phyloP scores from a whole-genome alignment of 2,113 vertebrate genomes.

The Chamaetylas fuelleborni region DNA sequence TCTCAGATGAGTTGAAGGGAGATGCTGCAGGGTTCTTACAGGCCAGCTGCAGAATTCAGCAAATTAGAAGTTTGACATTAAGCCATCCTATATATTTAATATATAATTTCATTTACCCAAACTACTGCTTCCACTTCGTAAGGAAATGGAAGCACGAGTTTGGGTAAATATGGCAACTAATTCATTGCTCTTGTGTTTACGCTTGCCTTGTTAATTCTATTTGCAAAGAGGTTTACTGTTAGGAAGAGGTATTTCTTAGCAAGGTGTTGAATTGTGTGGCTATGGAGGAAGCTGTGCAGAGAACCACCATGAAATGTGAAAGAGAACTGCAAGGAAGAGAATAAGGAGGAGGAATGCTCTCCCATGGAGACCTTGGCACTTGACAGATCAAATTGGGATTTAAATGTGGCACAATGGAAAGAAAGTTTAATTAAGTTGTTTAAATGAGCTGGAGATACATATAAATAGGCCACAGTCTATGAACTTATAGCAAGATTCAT shows the following conservation, averaged over 20 bases:
- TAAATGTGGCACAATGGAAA: not conserved
- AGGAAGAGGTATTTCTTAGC: not conserved
- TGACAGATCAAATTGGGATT: not conserved
- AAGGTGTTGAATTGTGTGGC: not conserved
- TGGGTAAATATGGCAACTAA: not conserved
- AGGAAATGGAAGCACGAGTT: not conserved
- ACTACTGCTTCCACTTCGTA: not conserved
- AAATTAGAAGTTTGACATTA: not conserved
- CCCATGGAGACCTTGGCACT: not conserved
- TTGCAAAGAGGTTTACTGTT: not conserved
- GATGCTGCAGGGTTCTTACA: not conserved
- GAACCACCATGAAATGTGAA: not conserved
- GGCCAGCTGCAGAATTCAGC: not conserved
- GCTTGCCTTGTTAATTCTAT: not conserved
- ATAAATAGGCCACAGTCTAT: accelerated
- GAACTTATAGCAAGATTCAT: accelerated
- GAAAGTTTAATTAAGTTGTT: not conserved
- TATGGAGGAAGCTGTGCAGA: not conserved
- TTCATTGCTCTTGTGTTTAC: not conserved
- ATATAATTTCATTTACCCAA: not conserved
- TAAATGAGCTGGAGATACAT: not conserved
- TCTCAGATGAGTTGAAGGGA: not conserved
- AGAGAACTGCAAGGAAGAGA: not conserved
- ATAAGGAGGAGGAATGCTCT: not conserved
- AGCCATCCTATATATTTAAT: not conserved